Percentiles rank a stretch among this genome's conserved stretches.
These are phyloP conservation scores for Pseudorhiza aurosa DNA, from an alignment of 30 jellyfish, hydroid and myxozoan species.

Conservation along the genomic window DNA sequence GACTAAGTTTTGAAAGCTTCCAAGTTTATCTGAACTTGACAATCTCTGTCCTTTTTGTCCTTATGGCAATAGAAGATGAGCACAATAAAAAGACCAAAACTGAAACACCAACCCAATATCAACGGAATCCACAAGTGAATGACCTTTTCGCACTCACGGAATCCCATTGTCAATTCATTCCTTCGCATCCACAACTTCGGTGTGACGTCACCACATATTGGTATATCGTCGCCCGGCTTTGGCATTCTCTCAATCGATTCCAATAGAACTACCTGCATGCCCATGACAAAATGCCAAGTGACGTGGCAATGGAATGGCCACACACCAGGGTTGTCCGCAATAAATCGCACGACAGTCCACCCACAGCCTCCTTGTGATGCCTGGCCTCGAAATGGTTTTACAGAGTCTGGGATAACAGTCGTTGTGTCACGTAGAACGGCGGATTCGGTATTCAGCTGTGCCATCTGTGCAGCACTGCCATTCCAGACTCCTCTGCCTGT, in stretches of 20 bases:
- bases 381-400: slow-evolving; percentile 49
- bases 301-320: slow-evolving; percentile 75
- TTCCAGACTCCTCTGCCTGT: slow-evolving; percentile 65
- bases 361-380: slow-evolving; percentile 72
- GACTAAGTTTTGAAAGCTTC: background rate
- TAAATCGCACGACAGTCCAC: slow-evolving; percentile 54
- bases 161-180: background rate
- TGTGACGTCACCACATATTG: slow-evolving; percentile 68
- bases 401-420: slow-evolving; percentile 71
- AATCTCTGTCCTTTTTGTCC: background rate
- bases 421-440: slow-evolving; percentile 56
- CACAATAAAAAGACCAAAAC: slow-evolving; percentile 6
- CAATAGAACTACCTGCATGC: slow-evolving; percentile 51
- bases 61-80: slow-evolving; percentile 11
- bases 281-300: slow-evolving; percentile 72
- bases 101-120: slow-evolving; percentile 60
- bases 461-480: slow-evolving; percentile 63
- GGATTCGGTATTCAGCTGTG: slow-evolving; percentile 22
- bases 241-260: slow-evolving; percentile 43
- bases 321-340: slow-evolving; percentile 75
- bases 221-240: slow-evolving; percentile 49
- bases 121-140: slow-evolving; percentile 28
- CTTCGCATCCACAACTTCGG: slow-evolving; percentile 28
- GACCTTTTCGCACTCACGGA: background rate
- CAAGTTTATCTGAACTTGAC: background rate